These are phyloP conservation scores for Maniola jurtina DNA, from an alignment of 1,140 invertebrate species.

Conservation along the genomic window DNA sequence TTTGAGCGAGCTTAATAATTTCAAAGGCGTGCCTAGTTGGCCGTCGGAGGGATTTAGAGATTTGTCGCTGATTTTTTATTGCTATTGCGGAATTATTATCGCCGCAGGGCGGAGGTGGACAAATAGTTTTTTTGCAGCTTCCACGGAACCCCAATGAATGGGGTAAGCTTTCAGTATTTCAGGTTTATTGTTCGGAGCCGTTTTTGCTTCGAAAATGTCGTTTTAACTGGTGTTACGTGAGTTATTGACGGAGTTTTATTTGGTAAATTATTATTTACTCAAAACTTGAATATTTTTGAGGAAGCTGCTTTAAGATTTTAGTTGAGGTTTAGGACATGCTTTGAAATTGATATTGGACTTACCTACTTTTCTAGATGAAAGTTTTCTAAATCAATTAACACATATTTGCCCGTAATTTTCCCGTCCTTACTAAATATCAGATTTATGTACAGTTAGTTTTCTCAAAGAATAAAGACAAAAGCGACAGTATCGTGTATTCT, in stretches of 20 bases:
- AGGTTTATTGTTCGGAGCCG: slow-evolving; percentile 19
- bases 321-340: no score
- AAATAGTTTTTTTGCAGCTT: slow-evolving; percentile 55
- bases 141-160: slow-evolving; percentile 23
- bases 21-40: slow-evolving; percentile 75
- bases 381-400: no score
- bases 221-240: slow-evolving; percentile 1
- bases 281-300: no score
- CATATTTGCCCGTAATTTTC: no score
- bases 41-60: slow-evolving; percentile 66
- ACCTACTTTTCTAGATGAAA: no score
- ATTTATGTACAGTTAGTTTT: no score
- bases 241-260: background rate
- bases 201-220: slow-evolving; percentile 2
- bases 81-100: slow-evolving; percentile 66
- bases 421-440: no score
- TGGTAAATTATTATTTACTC: background rate
- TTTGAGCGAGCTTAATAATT: slow-evolving; percentile 72
- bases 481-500: background rate
- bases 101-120: slow-evolving; percentile 52
- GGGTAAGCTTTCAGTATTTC: slow-evolving; percentile 19
- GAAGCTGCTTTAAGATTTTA: no score
- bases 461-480: background rate
- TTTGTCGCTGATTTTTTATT: slow-evolving; percentile 74
- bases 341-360: no score